These are phyloP conservation scores for Globia sparganii DNA, from an alignment of 2,888 invertebrate species.

Conservation along the genomic window DNA sequence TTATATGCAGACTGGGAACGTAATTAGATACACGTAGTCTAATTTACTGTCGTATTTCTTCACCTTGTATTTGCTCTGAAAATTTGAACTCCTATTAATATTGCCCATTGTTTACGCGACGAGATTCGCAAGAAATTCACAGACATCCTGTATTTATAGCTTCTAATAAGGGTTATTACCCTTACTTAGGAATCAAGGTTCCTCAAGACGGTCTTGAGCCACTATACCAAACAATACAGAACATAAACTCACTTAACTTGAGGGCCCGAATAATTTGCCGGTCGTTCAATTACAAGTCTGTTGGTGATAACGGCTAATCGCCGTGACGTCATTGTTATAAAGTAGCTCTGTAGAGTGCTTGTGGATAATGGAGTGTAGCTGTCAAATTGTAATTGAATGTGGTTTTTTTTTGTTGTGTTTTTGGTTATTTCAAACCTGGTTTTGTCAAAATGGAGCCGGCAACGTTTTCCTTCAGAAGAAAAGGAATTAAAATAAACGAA, in stretches of 20 bases:
- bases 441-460: background rate
- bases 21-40: too few relatives aligned
- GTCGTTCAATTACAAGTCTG: constrained; percentile 58
- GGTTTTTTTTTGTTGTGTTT: background rate
- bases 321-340: constrained; percentile 53
- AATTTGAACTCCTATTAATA: background rate
- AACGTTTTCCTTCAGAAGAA: background rate
- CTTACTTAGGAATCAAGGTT: constrained; percentile 34
- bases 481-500: too few relatives aligned
- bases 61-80: too few relatives aligned
- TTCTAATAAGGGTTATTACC: background rate
- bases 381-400: constrained; percentile 11
- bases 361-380: background rate
- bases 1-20: too few relatives aligned
- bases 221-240: constrained; percentile 54
- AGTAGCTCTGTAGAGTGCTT: constrained; percentile 2
- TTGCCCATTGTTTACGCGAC: background rate
- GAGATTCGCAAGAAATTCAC: background rate
- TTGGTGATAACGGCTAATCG: constrained; percentile 56
- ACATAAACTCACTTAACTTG: constrained; percentile 55
- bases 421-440: background rate
- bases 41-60: too few relatives aligned
- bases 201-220: constrained; percentile 32
- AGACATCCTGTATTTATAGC: constrained; percentile 4
- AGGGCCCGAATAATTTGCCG: constrained; percentile 60